Evolutionary conservation across 1,140 invertebrate species (phyloP).

Genomic region (Panulirus ornatus): DNA sequence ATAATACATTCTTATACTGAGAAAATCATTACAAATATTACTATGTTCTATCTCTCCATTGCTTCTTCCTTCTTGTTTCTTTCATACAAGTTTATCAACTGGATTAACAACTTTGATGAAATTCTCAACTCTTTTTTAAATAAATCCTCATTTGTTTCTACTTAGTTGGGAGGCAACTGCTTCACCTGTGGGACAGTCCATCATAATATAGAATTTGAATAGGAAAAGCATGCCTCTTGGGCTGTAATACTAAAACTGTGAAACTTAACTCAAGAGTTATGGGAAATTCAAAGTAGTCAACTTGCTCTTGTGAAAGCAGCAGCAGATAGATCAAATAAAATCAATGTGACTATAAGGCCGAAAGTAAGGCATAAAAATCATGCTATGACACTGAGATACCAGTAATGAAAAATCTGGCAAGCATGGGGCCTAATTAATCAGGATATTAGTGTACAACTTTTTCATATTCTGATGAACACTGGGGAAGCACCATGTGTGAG

Average conservation of each 20-base stretch:
- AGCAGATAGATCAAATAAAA: too few relatives aligned
- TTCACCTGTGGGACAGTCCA: not conserved
- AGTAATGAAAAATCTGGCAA: not conserved
- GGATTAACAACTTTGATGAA: not conserved
- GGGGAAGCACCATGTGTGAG: slow-evolving; percentile 17
- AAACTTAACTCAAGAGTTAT: too few relatives aligned
- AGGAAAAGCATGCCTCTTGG: too few relatives aligned
- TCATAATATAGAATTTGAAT: too few relatives aligned
- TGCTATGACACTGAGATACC: too few relatives aligned
- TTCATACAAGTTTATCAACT: not conserved
- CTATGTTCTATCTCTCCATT: not conserved
- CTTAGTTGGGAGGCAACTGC: not conserved
- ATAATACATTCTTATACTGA: not conserved
- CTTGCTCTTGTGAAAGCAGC: too few relatives aligned
- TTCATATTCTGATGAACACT: not conserved
- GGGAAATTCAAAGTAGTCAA: too few relatives aligned
- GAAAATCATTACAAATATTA: not conserved
- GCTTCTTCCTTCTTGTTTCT: not conserved
- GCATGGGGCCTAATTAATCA: not conserved
- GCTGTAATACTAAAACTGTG: too few relatives aligned
- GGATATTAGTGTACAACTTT: not conserved
- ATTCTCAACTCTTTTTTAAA: not conserved
- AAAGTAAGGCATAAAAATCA: too few relatives aligned
- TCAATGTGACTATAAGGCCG: too few relatives aligned
- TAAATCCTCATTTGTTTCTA: not conserved